Evolutionary conservation across 2,888 invertebrate species (phyloP).

Genomic region (Podabrus alpinus): DNA sequence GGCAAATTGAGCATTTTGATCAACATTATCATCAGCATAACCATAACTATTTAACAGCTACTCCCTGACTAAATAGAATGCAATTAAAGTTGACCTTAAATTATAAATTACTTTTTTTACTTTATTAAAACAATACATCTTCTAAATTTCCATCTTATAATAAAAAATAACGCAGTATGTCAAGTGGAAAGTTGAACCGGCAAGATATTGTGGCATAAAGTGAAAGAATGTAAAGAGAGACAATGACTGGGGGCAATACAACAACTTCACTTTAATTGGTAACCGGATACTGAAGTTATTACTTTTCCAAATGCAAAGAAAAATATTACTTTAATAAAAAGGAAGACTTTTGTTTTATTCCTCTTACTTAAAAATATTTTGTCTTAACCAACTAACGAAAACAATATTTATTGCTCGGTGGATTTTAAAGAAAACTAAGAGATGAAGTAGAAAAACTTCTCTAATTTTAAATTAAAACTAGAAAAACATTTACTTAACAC

Average conservation of each 20-base stretch:
- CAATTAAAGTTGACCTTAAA: no score
- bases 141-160: neutral
- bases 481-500: neutral
- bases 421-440: neutral
- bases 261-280: conserved; percentile 2
- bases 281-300: neutral
- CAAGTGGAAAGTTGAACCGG: neutral
- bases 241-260: neutral
- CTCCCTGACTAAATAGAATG: neutral
- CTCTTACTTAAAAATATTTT: neutral
- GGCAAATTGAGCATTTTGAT: neutral
- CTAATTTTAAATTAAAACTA: neutral
- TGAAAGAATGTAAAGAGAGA: neutral
- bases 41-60: no score
- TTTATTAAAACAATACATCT: neutral
- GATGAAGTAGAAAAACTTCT: neutral
- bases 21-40: neutral
- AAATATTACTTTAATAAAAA: neutral
- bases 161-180: neutral
- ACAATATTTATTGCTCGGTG: neutral
- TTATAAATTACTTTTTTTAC: neutral
- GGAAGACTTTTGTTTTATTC: neutral
- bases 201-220: neutral
- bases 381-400: neutral
- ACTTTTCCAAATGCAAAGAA: neutral